Base-by-base conservation (phyloP, 2,113 vertebrate genomes). In the Catharus bicknelli region DNA sequence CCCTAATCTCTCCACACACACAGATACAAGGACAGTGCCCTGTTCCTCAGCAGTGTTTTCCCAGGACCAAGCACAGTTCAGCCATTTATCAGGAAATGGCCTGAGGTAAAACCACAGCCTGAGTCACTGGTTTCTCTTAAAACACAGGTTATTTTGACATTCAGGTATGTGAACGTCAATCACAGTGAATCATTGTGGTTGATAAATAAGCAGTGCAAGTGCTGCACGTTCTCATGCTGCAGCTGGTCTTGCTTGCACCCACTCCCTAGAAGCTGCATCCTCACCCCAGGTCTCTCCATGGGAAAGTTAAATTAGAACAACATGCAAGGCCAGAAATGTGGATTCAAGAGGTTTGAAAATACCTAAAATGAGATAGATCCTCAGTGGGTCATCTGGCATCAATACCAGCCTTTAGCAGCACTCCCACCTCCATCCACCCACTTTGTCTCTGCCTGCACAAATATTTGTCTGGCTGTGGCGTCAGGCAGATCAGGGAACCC, bases 41-140 rank as follows among this genome's bases (percentile, higher is more conserved):
- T 48, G 81, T 2, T 90, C 86, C 90, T 50, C 29, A 4, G 25
- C 15, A 36, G 21, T 76, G 79, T 77, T 90, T 94, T 93, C 80
- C 45, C 77, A 83, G 72, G 78, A 88, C 76, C 50, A 43, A 86
- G 76, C 62, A 69, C 55, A 85, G 77, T 63, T 93, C 85, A 84
- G 64, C 34, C 29, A 17, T 88, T 83, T 66, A 82, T 76, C 87
- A 90, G 90, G 94, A 95, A 96, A 94, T 16, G 80, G 80, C 78
- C 88, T 32, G 77, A 63, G 68, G 88, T 72, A 92, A 97, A 96
- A 95, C 90, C 85, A 90, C 76, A 83, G 88, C 42, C 83, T 89
- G 91, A 96, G 88, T 95, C 95, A 96, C 69, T 62, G 38, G 90
- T 70, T 95, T 79, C 59, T 95, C 92, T 78, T 78, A 77, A 95